A percentile compares a stretch with the other conserved stretches of the same genome.
phyloP scores from a whole-genome alignment of 2,888 invertebrate genomes.

The Cloeon dipterum region DNA sequence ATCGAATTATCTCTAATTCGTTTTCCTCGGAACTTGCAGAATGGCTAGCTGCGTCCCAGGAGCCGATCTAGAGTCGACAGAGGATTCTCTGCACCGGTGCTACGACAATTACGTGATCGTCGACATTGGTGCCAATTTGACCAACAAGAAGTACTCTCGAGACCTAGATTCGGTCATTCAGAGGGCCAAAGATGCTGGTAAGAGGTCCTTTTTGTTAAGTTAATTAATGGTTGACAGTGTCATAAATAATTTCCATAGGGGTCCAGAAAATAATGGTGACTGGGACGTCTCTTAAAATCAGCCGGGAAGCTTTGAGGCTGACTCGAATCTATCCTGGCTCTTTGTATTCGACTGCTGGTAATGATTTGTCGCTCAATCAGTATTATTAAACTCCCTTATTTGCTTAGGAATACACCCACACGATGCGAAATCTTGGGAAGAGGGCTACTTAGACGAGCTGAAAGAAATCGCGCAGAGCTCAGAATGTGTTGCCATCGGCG shows the following conservation, averaged over 20 bases:
- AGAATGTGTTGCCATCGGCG: constrained; percentile 84
- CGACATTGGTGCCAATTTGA: constrained; percentile 80
- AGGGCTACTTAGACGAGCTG: constrained; percentile 31
- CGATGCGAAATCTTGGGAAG: constrained; percentile 76
- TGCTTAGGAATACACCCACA: constrained; percentile 82
- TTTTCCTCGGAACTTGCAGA: background rate
- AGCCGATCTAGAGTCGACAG: background rate
- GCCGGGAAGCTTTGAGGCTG: constrained; percentile 72
- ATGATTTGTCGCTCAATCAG: constrained; percentile 9
- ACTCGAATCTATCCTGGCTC: constrained; percentile 77
- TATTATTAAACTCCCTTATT: too few species aligned
- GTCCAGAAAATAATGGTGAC: constrained; percentile 89
- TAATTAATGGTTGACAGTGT: background rate
- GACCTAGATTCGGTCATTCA: constrained; percentile 81
- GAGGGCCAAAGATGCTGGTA: constrained; percentile 80
- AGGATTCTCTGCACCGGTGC: constrained; percentile 40
- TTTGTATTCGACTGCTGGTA: constrained; percentile 76
- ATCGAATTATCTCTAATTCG: too few species aligned
- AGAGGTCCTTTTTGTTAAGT: constrained; percentile 8
- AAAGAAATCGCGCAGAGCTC: constrained; percentile 50
- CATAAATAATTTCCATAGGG: constrained; percentile 26
- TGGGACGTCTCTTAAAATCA: constrained; percentile 68
- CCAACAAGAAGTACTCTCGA: constrained; percentile 78
- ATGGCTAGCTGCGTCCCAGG: constrained; percentile 5
- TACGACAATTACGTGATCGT: constrained; percentile 81